Evolutionary conservation across 2,113 vertebrate species (phyloP).

Genomic region (Tupaia tana): DNA sequence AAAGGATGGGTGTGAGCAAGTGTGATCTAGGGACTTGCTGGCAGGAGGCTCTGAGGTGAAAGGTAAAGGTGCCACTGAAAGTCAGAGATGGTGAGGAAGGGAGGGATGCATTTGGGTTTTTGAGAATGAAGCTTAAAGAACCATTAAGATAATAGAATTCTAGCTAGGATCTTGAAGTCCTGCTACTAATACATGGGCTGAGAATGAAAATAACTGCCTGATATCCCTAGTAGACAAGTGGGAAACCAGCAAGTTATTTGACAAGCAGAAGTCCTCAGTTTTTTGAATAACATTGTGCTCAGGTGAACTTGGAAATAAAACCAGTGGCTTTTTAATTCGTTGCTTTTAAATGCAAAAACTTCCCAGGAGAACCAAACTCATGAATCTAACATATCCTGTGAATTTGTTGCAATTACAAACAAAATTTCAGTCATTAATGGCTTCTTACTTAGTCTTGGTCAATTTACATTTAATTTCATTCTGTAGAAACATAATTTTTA

Average conservation of each 20-base stretch:
- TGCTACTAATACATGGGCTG: neutral
- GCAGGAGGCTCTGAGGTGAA: neutral
- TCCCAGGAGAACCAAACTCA: neutral
- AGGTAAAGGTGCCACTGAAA: neutral
- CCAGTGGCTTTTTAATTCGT: constrained; percentile 51
- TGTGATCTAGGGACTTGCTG: neutral
- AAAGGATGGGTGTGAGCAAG: neutral
- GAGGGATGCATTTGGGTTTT: fast-evolving
- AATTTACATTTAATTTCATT: constrained; percentile 53
- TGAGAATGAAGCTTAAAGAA: neutral
- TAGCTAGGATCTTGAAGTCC: neutral
- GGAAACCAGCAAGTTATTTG: neutral
- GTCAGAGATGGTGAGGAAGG: fast-evolving
- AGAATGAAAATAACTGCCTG: neutral
- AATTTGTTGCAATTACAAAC: neutral
- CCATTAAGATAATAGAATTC: neutral
- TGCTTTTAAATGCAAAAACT: constrained; percentile 40
- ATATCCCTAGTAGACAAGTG: neutral
- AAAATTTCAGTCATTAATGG: constrained; percentile 21
- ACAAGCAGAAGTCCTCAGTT: neutral
- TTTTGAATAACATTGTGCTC: constrained; percentile 30
- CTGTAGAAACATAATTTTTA: neutral
- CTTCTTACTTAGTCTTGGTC: constrained; percentile 29
- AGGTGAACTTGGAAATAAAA: constrained; percentile 13
- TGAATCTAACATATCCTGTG: neutral